Percentiles rank a stretch among this genome's conserved stretches.
phyloP scores from a whole-genome alignment of 2,113 vertebrate species.

The Ophthalmolycus amberensis region DNA sequence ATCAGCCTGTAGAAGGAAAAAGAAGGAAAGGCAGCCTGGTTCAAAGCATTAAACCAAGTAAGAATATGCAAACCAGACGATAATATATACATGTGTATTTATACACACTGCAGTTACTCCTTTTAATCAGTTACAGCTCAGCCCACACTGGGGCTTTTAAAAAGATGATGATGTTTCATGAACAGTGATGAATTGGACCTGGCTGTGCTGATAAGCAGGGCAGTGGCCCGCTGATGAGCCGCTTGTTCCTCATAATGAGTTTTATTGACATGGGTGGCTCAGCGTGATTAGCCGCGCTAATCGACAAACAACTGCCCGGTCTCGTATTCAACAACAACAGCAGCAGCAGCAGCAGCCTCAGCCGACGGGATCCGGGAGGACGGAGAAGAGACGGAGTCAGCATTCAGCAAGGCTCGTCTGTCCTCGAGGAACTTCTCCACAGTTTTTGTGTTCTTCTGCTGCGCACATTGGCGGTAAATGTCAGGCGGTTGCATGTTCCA shows the following conservation, averaged over 20 bases:
- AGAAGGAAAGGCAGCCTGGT: no score
- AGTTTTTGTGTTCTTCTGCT: neutral
- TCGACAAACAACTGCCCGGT: slow-evolving; percentile 53
- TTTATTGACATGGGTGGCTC: slow-evolving; percentile 61
- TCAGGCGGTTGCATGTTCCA: neutral
- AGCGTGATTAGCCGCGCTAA: slow-evolving; percentile 54
- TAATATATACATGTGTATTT: neutral
- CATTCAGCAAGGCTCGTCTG: neutral
- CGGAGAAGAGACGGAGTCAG: slow-evolving; percentile 4
- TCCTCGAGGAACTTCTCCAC: slow-evolving; percentile 4
- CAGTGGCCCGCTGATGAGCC: slow-evolving; percentile 46
- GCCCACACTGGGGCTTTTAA: neutral
- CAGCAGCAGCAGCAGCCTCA: neutral
- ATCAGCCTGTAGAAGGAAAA: neutral
- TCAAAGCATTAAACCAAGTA: neutral
- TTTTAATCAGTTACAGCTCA: neutral
- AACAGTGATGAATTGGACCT: slow-evolving; percentile 57
- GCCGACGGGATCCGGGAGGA: neutral
- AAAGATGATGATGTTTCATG: slow-evolving; percentile 58
- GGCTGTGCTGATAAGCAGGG: slow-evolving; percentile 58
- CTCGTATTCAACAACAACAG: neutral
- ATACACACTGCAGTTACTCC: neutral
- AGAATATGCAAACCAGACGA: neutral
- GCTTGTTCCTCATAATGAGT: slow-evolving; percentile 62
- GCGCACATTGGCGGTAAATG: slow-evolving; percentile 15